These are phyloP conservation scores for Prochilodus magdalenae DNA, from an alignment of 2,113 vertebrate species.

Conservation along the genomic window DNA sequence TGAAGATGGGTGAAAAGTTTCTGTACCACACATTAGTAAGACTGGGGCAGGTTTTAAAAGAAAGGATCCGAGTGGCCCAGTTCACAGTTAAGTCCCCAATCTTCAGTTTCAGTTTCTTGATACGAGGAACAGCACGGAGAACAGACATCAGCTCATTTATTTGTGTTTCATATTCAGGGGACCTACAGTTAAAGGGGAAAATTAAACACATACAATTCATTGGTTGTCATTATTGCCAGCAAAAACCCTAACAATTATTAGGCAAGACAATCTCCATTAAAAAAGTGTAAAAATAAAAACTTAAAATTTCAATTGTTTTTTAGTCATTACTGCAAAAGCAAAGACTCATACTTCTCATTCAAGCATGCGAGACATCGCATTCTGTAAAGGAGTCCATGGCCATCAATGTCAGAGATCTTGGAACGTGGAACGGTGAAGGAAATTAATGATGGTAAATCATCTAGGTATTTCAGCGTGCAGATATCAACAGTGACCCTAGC, in stretches of 20 bases:
- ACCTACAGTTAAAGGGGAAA: not conserved
- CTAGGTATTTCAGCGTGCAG: not conserved
- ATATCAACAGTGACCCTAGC: slow-evolving; percentile 11
- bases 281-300: not conserved
- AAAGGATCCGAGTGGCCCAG: slow-evolving; percentile 15
- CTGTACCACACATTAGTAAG: slow-evolving; percentile 21
- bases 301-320: not conserved
- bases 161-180: not conserved
- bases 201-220: too few species aligned
- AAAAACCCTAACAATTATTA: too few species aligned
- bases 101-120: not conserved
- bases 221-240: too few species aligned
- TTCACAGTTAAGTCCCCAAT: slow-evolving; percentile 3
- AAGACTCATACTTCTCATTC: not conserved
- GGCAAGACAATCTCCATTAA: too few species aligned
- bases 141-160: not conserved
- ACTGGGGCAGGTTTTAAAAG: not conserved
- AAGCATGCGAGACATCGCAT: slow-evolving; percentile 1
- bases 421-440: slow-evolving; percentile 18
- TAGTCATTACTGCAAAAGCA: not conserved
- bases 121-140: not conserved
- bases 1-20: too few species aligned
- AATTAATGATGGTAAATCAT: slow-evolving; percentile 7
- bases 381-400: slow-evolving; percentile 1
- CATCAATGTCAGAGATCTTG: not conserved